These are phyloP conservation scores for Bombus huntii DNA, from an alignment of 1,140 invertebrate species.

Conservation along the genomic window DNA sequence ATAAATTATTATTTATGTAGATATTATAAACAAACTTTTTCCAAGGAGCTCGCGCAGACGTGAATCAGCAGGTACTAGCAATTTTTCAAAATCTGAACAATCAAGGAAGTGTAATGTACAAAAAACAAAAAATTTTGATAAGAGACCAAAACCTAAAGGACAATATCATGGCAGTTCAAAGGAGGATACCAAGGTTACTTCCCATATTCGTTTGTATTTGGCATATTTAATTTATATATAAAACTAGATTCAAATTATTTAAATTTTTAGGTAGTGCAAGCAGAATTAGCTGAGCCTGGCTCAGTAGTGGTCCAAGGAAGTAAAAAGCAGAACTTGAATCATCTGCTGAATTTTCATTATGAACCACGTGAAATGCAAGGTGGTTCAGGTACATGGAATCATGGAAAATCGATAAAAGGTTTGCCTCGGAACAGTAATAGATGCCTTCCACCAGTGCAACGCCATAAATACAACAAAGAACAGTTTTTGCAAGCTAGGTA, in stretches of 20 bases:
- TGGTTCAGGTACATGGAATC: slow-evolving; percentile 67
- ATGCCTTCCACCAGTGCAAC: slow-evolving; percentile 81
- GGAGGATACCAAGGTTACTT: slow-evolving; percentile 86
- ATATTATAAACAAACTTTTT: slow-evolving; percentile 85
- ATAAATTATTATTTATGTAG: slow-evolving; percentile 72
- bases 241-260: slow-evolving; percentile 20
- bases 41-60: slow-evolving; percentile 85
- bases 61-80: slow-evolving; percentile 83
- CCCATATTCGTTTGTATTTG: neutral
- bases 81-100: slow-evolving; percentile 85
- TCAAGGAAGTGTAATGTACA: slow-evolving; percentile 85
- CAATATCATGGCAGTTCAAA: slow-evolving; percentile 86
- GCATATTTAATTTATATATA: slow-evolving; percentile 3
- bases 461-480: slow-evolving; percentile 94
- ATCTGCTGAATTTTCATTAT: slow-evolving; percentile 95
- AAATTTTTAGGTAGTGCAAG: slow-evolving; percentile 80
- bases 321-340: slow-evolving; percentile 96
- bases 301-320: slow-evolving; percentile 91
- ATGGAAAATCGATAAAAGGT: slow-evolving; percentile 67
- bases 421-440: slow-evolving; percentile 76
- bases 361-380: slow-evolving; percentile 84
- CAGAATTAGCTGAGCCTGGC: slow-evolving; percentile 88
- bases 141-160: slow-evolving; percentile 89
- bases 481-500: slow-evolving; percentile 97
- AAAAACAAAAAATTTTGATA: slow-evolving; percentile 86